phyloP scores from a whole-genome alignment of 1,140 invertebrate genomes.

The Euwallacea similis region DNA sequence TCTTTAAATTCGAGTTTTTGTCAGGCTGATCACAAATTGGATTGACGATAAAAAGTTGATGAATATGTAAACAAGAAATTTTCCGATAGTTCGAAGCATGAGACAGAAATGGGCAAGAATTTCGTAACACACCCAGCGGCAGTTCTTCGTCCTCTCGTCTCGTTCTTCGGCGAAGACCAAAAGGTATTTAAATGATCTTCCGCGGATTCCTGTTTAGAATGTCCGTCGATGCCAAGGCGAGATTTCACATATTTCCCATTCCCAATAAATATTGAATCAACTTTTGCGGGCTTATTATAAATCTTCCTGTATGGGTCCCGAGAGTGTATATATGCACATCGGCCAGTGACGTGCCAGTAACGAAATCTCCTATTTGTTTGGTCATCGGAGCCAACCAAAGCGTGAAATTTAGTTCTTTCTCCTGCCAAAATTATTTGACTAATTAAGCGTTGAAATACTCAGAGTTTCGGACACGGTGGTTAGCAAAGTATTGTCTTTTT shows the following conservation, averaged over 20 bases:
- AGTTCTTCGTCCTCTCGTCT: neutral
- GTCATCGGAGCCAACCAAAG: neutral
- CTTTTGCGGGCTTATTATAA: conserved; percentile 9
- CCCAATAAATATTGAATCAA: conserved; percentile 33
- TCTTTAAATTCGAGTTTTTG: too few species aligned
- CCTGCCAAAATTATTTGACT: neutral
- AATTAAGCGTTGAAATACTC: neutral
- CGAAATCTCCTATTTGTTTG: neutral
- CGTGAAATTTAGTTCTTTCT: conserved; percentile 2
- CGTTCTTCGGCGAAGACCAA: conserved; percentile 23
- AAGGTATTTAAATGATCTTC: conserved; percentile 37
- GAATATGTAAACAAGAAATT: too few species aligned
- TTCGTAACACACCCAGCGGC: conserved; percentile 4
- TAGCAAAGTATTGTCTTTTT: too few species aligned
- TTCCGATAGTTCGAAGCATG: neutral
- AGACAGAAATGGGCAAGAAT: conserved; percentile 8
- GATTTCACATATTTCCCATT: conserved; percentile 26
- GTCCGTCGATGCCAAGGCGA: conserved; percentile 22
- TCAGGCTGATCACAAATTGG: too few species aligned
- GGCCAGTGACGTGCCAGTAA: neutral
- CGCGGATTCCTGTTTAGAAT: conserved; percentile 28
- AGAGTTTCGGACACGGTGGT: neutral
- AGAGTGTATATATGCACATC: neutral
- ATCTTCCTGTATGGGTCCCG: conserved; percentile 2
- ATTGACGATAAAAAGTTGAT: too few species aligned